Conservation (phyloP, 2,888 invertebrate genomes). For the Nasonovia ribisnigri region DNA sequence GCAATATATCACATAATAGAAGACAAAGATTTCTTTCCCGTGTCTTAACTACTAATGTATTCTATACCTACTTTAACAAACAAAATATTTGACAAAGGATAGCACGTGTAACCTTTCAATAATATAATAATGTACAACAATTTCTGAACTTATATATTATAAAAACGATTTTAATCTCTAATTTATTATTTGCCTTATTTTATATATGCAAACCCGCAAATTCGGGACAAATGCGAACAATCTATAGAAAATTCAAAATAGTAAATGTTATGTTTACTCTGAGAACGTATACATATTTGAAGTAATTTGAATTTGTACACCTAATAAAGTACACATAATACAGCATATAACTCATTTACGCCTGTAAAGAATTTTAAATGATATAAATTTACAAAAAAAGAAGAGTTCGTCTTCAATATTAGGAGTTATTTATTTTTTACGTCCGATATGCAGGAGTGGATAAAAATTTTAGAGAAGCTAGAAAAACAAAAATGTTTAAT, state of each 20-base stretch:
- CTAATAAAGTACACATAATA: not conserved
- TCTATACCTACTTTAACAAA: not conserved
- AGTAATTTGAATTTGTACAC: not conserved
- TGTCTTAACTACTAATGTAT: conserved; percentile 12
- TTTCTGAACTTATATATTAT: not conserved
- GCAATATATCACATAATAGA: not conserved
- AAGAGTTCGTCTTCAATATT: not conserved
- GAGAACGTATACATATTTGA: not conserved
- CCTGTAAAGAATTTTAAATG: not conserved
- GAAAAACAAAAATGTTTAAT: not conserved
- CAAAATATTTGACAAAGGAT: not conserved
- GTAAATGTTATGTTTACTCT: not conserved
- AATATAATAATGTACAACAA: not conserved
- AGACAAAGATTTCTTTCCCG: conserved; percentile 6
- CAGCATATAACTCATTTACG: not conserved
- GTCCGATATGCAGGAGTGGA: not conserved
- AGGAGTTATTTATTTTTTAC: not conserved
- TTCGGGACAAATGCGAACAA: not conserved
- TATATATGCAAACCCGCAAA: not conserved
- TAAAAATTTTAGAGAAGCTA: not conserved
- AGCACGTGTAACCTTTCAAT: not conserved
- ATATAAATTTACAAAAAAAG: not conserved
- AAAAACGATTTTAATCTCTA: not conserved
- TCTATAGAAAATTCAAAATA: conserved; percentile 2
- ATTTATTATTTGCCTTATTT: conserved; percentile 25